Base-by-base conservation (phyloP, 2,113 vertebrate genomes). In the Lipophrys pholis region DNA sequence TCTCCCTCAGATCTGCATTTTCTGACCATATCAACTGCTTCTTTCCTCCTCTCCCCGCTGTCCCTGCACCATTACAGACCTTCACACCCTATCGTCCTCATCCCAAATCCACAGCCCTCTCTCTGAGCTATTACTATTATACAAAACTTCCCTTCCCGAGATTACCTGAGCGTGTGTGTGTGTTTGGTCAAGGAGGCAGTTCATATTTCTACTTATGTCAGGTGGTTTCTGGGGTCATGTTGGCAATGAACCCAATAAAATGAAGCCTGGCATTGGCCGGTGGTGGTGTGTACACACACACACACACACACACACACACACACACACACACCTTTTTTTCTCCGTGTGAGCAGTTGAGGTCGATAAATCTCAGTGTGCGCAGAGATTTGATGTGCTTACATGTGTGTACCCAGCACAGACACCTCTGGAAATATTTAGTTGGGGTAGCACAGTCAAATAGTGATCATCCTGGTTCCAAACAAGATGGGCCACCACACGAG, bases 181-280 rank as follows among this genome's bases (percentile, higher is more conserved):
- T 61, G n/a, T 62, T 53, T 73, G 63, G 69, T 74, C 35, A 69
- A 63, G 49, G 70, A 69, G 69, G 73, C 16, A 55, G 69, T 78
- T 85, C 71, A 83, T 87, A 81, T 80, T 82, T 84, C 69, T 56
- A n/a, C 66, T 78, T 57, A 61, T 75, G 80, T 87, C 76, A 80
- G 58, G 69, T 78, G 70, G 66, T 79, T 80, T 61, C 49, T 81
- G 83, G 79, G 82, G 84, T 87, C 80, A 82, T 55, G 55, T 45
- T 74, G 48, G 46, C 73, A 84, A 73, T 90, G 77, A 81, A 85
- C 80, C 78, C 73, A 78, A 89, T 89, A 83, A 89, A 81, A 78
- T 40, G 59, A 48, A 55, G 11, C 66, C 65, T 81, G 60, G 21
- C 46, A 76, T 73, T 57, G 62, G 67, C 66, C 59, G 40, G 2